These are phyloP conservation scores for Chrysopa pallens DNA, from an alignment of 1,140 invertebrate genomes.

Conservation along the genomic window DNA sequence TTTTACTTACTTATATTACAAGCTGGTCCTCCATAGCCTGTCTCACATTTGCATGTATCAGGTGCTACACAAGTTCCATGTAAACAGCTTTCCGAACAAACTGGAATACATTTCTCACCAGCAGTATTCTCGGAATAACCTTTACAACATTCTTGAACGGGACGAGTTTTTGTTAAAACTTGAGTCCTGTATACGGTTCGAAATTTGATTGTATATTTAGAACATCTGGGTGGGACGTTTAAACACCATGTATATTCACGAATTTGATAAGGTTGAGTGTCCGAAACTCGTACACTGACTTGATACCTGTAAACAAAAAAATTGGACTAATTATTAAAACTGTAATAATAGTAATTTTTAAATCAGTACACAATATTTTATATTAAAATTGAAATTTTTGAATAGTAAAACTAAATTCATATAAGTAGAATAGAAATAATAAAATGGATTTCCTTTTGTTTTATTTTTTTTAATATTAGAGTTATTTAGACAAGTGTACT, in stretches of 20 bases:
- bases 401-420: too few relatives aligned
- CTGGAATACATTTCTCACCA: conserved; percentile 49
- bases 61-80: conserved; percentile 73
- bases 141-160: conserved; percentile 68
- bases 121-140: conserved; percentile 49
- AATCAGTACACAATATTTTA: too few relatives aligned
- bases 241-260: conserved; percentile 67
- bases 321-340: too few relatives aligned
- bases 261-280: conserved; percentile 62
- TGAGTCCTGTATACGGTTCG: conserved; percentile 50
- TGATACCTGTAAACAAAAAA: conserved; percentile 51
- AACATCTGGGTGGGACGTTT: conserved; percentile 66
- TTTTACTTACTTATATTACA: conserved; percentile 73
- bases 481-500: too few relatives aligned
- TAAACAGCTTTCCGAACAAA: conserved; percentile 63
- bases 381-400: too few relatives aligned
- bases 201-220: conserved; percentile 63
- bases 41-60: conserved; percentile 68
- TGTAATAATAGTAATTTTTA: too few relatives aligned
- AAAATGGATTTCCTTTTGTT: too few relatives aligned
- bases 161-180: conserved; percentile 48
- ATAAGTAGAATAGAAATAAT: too few relatives aligned
- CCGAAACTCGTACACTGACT: conserved; percentile 50
- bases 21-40: conserved; percentile 69
- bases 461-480: too few relatives aligned